A percentile compares a stretch with the other conserved stretches of the same genome.
phyloP scores from a whole-genome alignment of 2,797 vertebrate genomes.

The Antennarius maculatus region DNA sequence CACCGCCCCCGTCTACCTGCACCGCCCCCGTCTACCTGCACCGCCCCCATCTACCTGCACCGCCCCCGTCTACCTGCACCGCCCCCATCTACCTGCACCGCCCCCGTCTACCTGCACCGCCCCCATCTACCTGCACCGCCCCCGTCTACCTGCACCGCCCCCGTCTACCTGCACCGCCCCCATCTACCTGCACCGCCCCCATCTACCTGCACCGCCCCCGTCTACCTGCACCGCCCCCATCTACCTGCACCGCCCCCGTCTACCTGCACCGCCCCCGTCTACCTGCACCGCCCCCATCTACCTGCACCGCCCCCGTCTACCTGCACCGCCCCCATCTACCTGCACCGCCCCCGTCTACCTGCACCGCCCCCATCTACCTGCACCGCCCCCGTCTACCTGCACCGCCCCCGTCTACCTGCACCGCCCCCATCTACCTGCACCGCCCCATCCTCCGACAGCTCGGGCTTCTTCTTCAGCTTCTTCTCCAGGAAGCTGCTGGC shows the following conservation, averaged over 20 bases:
- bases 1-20: constrained; percentile 50
- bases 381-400: too few species aligned
- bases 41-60: too few species aligned
- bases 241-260: constrained; percentile 76
- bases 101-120: constrained; percentile 15
- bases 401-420: too few species aligned
- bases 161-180: constrained; percentile 77
- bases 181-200: too few species aligned
- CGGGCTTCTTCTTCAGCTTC: constrained; percentile 82
- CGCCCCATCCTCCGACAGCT: constrained; percentile 69
- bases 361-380: too few species aligned
- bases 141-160: not conserved
- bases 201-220: too few species aligned
- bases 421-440: constrained; percentile 73
- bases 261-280: too few species aligned
- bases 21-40: too few species aligned
- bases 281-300: too few species aligned
- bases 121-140: too few species aligned
- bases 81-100: constrained; percentile 74
- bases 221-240: not conserved
- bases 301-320: constrained; percentile 44
- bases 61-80: too few species aligned
- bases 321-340: constrained; percentile 68
- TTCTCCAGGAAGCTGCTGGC: constrained; percentile 85
- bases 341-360: too few species aligned